Conservation (phyloP, 2,888 invertebrate species). For the Drosophila anceps region DNA sequence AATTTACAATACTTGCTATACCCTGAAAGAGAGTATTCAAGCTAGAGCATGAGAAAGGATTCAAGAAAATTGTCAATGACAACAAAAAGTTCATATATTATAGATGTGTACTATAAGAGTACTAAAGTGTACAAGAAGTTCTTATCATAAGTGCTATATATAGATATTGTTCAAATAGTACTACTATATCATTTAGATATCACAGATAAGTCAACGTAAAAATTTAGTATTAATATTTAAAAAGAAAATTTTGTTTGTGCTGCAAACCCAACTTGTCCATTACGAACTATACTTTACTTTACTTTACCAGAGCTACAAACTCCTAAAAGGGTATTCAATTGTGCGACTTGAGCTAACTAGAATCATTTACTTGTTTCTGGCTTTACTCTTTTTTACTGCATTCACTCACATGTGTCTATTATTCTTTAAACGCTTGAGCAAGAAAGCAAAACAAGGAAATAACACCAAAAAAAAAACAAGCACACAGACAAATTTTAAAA, state of each 20-base stretch:
- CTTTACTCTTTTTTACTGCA: constrained; percentile 32
- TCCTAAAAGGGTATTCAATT: neutral
- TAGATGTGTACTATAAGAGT: neutral
- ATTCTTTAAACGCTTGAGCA: constrained; percentile 49
- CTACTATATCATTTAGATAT: neutral
- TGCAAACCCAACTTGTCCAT: neutral
- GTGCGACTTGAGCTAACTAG: neutral
- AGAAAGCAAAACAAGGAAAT: constrained; percentile 27
- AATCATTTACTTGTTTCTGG: neutral
- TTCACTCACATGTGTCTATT: constrained; percentile 62
- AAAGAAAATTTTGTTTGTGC: too few species aligned
- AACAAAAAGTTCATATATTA: neutral
- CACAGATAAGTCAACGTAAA: neutral
- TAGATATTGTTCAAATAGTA: neutral
- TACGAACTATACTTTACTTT: neutral
- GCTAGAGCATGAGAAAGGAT: neutral
- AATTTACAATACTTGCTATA: constrained; percentile 43
- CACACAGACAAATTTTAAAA: constrained; percentile 13
- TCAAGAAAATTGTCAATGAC: neutral
- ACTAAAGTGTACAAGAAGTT: neutral
- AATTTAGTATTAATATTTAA: too few species aligned
- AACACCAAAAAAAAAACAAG: constrained; percentile 20
- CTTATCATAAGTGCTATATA: neutral
- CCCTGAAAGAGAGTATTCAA: neutral
- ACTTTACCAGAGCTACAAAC: neutral